These are phyloP conservation scores for rat (Rattus norvegicus) DNA, from an alignment of 2,113 vertebrate genomes.

Conservation along the genomic window DNA sequence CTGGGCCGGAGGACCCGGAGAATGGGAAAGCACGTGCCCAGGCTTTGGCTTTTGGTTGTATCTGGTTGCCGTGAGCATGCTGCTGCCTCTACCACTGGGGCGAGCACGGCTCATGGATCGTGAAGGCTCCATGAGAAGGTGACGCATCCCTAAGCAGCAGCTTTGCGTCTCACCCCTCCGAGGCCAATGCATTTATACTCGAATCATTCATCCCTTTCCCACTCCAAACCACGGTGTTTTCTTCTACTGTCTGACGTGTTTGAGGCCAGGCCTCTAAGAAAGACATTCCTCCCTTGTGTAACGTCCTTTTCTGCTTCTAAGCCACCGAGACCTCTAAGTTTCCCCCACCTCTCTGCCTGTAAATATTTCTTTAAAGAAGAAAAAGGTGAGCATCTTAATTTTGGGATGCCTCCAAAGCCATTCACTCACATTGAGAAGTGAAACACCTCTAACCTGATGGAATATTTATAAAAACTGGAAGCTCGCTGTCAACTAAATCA, in stretches of 20 bases:
- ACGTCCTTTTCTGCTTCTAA: neutral
- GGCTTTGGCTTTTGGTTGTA: neutral
- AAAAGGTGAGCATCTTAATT: constrained; percentile 42
- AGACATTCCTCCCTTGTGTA: neutral
- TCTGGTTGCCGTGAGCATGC: rapidly evolving
- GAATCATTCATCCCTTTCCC: neutral
- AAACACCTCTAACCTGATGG: constrained; percentile 59
- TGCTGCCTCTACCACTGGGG: neutral
- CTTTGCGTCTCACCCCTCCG: neutral
- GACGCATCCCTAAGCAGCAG: neutral
- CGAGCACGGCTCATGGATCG: neutral
- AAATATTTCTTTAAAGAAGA: neutral
- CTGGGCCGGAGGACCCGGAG: neutral
- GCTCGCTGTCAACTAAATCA: constrained; percentile 69
- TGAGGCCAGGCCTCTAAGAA: neutral
- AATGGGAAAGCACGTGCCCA: neutral
- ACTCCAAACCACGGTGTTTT: neutral
- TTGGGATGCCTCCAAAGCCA: constrained; percentile 27
- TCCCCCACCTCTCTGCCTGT: neutral
- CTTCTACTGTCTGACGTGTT: neutral
- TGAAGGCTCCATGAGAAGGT: too few relatives aligned
- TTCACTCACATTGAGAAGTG: constrained; percentile 62
- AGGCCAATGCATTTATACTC: neutral
- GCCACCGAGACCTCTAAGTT: neutral
- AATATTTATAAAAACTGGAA: constrained; percentile 73